Base-by-base conservation (phyloP, 2,797 vertebrate species). In the Pangasius djambal region DNA sequence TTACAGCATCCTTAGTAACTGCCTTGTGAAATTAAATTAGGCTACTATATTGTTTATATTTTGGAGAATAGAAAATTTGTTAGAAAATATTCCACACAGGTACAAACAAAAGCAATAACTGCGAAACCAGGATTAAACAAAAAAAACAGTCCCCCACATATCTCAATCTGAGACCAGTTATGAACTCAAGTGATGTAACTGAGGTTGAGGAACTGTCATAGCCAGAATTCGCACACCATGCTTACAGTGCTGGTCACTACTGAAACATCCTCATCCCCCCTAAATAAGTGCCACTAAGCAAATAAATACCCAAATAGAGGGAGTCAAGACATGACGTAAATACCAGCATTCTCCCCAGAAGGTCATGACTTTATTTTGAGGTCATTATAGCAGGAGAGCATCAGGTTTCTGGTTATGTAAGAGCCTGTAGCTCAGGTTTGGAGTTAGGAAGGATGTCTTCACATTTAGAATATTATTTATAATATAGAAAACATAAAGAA, bases 341-440 rank as follows among this genome's bases (percentile, higher is more conserved):
- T 20, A 31, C 25, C 31, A 84, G 63, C 28, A 69, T 12, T 67
- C 44, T 84, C 9, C 10, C 0, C 63, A 84, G 6, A 52, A 84
- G 44, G 44, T 72, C 22, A 55, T 18, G n/a, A 37, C 31, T 31
- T 50, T 55, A 18, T 79, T 79, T n/a, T 31, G 7, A 55, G 15
- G n/a, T 55, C n/a, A 55, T 77, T 44, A 55, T 79, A 79, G 16
- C 50, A 83, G 37, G 2, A 63, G 4, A 63, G 40, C 22, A 22
- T 65, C 31, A 20, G 65, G 55, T 87, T 70, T 82, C 50, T 31
- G 52, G 65, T 88, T 83, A 83, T 61, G 37, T 83, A 74, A 88
- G 10, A 82, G 18, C 40, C n/a, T 79, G 8, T 20, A 57, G 16
- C 40, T 88, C 55, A 75, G 10, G 55, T 75, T 83, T 65, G 48